Evolutionary conservation across 2,113 vertebrate species (phyloP), one percentile per base, ranked within the genome.

Genomic region (Cisticola juncidis): DNA sequence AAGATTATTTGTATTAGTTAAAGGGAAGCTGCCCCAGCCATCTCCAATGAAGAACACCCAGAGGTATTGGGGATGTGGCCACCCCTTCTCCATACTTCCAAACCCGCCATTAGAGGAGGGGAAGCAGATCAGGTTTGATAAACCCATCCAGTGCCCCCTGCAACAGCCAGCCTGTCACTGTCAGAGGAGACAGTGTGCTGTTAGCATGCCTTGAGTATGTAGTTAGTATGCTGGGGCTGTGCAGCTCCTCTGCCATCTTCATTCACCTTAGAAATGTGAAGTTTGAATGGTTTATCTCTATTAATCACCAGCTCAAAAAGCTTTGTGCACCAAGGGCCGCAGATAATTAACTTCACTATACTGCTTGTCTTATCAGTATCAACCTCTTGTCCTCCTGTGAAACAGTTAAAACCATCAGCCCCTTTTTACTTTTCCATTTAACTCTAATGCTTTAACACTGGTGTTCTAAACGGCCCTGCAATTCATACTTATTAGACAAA

Each of bases 331-430:
- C 95, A 91, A 96, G 82, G 96, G 94, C 95, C 73, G 44, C 94
- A 96, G 96, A 97, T 97, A 98, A 97, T 97, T 97, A 96, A 97
- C 97, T 96, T 96, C 95, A 94, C 98, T 97, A 96, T 98, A 95
- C 96, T 96, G 96, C 95, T 96, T 97, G 97, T 97, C 97, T 97
- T 97, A 98, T 98, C 97, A 98, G 97, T 98, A 97, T 97, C 98
- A 98, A 98, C 97, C 98, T 98, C 98, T 98, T 97, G 94, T 97
- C 94, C 94, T 98, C 98, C 97, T 98, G 98, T 98, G 98, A 98
- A 97, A 98, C 97, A 98, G 97, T 98, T 98, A 98, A 98, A 98
- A 98, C 98, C 98, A 98, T 98, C 98, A 98, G 96, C 94, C 97
- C 93, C 94, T 96, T 95, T 88, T 94, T 97, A 97, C 96, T 97